These are phyloP conservation scores for Odontesthes bonariensis DNA, from an alignment of 2,113 vertebrate genomes.

Conservation along the genomic window DNA sequence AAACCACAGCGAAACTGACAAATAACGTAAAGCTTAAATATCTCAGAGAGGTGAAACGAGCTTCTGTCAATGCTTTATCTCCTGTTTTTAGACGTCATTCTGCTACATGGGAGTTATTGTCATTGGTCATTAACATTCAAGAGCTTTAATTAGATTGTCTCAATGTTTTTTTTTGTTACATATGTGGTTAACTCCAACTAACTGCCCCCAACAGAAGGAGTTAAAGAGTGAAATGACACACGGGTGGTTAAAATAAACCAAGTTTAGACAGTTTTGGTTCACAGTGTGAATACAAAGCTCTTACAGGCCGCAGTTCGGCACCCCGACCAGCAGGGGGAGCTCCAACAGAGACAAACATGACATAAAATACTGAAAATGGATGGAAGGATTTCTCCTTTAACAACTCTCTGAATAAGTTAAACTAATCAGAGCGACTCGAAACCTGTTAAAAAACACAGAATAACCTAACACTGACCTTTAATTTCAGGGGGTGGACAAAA, in stretches of 20 bases:
- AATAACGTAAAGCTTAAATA: neutral
- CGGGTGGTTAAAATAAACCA: neutral
- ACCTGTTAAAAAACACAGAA: too few species aligned
- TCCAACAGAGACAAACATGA: conserved; percentile 17
- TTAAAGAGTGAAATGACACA: neutral
- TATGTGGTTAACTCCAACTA: too few species aligned
- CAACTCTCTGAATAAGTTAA: too few species aligned
- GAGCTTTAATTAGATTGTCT: neutral
- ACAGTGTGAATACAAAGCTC: neutral
- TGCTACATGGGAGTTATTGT: too few species aligned
- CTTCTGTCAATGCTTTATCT: neutral
- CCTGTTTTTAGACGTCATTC: neutral
- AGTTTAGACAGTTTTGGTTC: neutral
- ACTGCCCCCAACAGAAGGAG: neutral
- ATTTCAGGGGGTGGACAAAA: neutral
- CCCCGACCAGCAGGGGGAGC: conserved; percentile 72
- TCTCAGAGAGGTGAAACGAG: neutral
- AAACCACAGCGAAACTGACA: neutral
- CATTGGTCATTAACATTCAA: neutral
- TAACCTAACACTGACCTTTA: neutral
- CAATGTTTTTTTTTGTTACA: neutral
- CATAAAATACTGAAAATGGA: neutral
- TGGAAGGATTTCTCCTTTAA: neutral
- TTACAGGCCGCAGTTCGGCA: neutral
- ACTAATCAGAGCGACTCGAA: too few species aligned